Conservation (phyloP, 1,140 invertebrate genomes). For the Orius insidiosus region DNA sequence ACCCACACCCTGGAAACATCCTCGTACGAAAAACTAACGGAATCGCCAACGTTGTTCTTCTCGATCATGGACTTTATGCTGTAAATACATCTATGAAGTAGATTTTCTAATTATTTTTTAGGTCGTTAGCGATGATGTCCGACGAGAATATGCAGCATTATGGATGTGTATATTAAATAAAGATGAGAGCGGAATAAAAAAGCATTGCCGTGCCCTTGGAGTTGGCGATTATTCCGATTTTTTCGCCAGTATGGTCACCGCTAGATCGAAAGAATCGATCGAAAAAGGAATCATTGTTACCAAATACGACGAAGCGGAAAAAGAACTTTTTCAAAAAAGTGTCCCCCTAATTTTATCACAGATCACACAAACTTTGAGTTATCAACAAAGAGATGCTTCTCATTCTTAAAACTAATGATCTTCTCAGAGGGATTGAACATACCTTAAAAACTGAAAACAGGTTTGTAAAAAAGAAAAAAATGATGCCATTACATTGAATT, state of each 20-base stretch:
- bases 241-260: slow-evolving; percentile 90
- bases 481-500: too few species aligned
- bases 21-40: slow-evolving; percentile 53
- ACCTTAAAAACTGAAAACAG: slow-evolving; percentile 53
- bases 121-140: slow-evolving; percentile 71
- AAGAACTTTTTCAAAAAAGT: slow-evolving; percentile 45
- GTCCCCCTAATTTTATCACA: slow-evolving; percentile 42
- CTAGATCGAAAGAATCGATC: slow-evolving; percentile 80
- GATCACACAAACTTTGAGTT: slow-evolving; percentile 51
- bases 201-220: slow-evolving; percentile 57
- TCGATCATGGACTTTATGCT: slow-evolving; percentile 94
- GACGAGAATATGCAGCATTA: slow-evolving; percentile 80
- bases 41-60: slow-evolving; percentile 58
- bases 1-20: slow-evolving; percentile 98
- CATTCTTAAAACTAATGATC: slow-evolving; percentile 94
- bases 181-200: slow-evolving; percentile 60
- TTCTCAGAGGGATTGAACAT: slow-evolving; percentile 82
- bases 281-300: slow-evolving; percentile 62
- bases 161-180: slow-evolving; percentile 84
- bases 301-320: slow-evolving; percentile 46
- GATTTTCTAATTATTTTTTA: slow-evolving; percentile 29
- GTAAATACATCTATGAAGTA: too few species aligned
- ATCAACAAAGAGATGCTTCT: slow-evolving; percentile 75
- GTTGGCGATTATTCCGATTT: slow-evolving; percentile 74
- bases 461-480: slow-evolving; percentile 21